These are phyloP conservation scores for Chaitophorus viminalis DNA, from an alignment of 2,888 invertebrate genomes.

Conservation along the genomic window DNA sequence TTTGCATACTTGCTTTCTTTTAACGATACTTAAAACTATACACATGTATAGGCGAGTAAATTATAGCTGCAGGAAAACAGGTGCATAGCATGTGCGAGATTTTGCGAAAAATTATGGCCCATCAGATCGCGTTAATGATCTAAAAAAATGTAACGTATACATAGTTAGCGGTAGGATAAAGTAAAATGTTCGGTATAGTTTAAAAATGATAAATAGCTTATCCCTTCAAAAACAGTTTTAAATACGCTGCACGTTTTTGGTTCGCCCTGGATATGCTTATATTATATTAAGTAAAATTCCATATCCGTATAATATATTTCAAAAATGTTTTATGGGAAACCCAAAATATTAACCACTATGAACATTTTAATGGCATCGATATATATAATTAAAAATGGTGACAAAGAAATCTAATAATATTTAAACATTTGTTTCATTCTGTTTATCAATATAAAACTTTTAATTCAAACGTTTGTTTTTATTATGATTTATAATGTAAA, in stretches of 20 bases:
- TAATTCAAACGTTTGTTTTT: no score
- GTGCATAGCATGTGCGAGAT: constrained; percentile 42
- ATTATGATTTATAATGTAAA: no score
- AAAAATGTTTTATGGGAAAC: neutral
- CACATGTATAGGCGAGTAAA: neutral
- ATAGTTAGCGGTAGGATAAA: neutral
- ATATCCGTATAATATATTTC: neutral
- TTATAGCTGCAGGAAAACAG: constrained; percentile 15
- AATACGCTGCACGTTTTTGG: neutral
- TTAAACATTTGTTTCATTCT: no score
- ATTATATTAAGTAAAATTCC: neutral
- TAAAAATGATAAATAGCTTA: constrained; percentile 55
- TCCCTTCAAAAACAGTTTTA: neutral
- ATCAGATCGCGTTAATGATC: constrained; percentile 52
- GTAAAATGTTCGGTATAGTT: neutral
- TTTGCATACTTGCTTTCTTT: no score
- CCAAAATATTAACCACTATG: neutral
- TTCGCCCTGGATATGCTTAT: neutral
- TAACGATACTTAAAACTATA: neutral
- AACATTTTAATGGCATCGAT: no score
- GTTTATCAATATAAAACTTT: no score
- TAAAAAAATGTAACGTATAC: constrained; percentile 27
- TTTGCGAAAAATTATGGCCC: constrained; percentile 45
- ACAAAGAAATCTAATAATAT: no score
- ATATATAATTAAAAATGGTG: no score